phyloP scores from a whole-genome alignment of 2,113 vertebrate genomes.

The Mirounga angustirostris region DNA sequence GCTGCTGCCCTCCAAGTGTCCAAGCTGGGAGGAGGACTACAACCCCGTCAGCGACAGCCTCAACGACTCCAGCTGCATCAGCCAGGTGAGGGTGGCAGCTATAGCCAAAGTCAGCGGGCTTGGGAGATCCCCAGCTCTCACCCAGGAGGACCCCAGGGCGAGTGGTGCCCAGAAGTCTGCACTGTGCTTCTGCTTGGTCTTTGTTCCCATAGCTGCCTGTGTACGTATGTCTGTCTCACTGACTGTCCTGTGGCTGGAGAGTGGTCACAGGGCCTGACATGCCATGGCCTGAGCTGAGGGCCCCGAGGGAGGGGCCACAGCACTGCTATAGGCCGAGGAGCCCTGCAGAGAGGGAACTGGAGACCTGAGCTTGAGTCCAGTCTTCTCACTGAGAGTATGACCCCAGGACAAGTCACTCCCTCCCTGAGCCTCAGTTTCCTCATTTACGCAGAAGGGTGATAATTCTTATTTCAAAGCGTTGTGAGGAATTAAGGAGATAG shows the following conservation, averaged over 20 bases:
- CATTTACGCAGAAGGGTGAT: not conserved
- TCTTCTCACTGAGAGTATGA: not conserved
- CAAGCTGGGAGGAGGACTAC: conserved; percentile 97
- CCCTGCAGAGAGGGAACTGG: not conserved
- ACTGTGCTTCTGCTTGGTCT: not conserved
- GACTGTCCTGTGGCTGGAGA: not conserved
- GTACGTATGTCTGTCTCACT: not conserved
- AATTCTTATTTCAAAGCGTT: not conserved
- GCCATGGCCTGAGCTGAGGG: not conserved
- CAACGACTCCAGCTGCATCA: conserved; percentile 91
- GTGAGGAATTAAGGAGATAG: not conserved
- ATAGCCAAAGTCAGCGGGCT: not conserved
- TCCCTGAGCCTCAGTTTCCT: not conserved
- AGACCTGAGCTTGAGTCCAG: not conserved
- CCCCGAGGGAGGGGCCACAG: not conserved
- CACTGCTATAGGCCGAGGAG: not conserved
- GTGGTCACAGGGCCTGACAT: not conserved
- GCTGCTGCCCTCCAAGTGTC: conserved; percentile 92
- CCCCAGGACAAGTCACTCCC: not conserved
- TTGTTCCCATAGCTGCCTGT: conserved; percentile 2
- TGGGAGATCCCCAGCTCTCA: not conserved
- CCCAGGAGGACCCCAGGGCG: not conserved
- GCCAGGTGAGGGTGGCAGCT: conserved; percentile 91
- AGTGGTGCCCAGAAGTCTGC: not conserved
- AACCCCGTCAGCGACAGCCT: conserved; percentile 94